Evolutionary conservation across 2,113 vertebrate species (phyloP).

Genomic region (Plestiodon gilberti): DNA sequence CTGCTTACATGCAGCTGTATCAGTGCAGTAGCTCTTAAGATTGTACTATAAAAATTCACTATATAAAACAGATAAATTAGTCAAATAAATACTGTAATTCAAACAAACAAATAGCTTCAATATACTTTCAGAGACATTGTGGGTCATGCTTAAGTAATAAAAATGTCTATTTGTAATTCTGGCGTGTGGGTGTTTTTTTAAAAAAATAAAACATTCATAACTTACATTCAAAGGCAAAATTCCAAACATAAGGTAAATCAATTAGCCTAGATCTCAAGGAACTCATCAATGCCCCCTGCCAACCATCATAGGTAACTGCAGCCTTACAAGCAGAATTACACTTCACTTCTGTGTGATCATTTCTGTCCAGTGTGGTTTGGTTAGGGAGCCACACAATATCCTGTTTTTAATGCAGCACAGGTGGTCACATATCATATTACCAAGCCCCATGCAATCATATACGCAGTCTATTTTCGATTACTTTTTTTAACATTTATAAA

Average conservation of each 20-base stretch:
- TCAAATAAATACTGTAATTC: not conserved
- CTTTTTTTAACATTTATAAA: slow-evolving; percentile 39
- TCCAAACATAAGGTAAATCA: slow-evolving; percentile 22
- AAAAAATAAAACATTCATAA: not conserved
- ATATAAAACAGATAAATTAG: not conserved
- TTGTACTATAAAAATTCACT: not conserved
- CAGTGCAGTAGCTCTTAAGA: not conserved
- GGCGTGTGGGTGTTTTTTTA: not conserved
- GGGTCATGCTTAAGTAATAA: not conserved
- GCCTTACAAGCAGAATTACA: not conserved
- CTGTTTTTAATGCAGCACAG: slow-evolving; percentile 61
- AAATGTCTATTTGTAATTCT: not conserved
- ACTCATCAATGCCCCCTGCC: not conserved
- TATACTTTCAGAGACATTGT: slow-evolving; percentile 19
- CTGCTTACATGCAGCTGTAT: not conserved
- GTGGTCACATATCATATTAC: slow-evolving; percentile 48
- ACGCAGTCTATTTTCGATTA: slow-evolving; percentile 53
- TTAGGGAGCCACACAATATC: slow-evolving; percentile 48
- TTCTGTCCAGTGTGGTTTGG: slow-evolving; percentile 55
- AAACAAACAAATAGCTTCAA: not conserved
- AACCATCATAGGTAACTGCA: not conserved
- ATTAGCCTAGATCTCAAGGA: not conserved
- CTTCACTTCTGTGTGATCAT: slow-evolving; percentile 7
- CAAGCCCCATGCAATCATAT: slow-evolving; percentile 45
- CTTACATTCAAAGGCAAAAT: slow-evolving; percentile 23